Conservation (phyloP, 1,140 invertebrate species). For the Tetragonula clypearis region DNA sequence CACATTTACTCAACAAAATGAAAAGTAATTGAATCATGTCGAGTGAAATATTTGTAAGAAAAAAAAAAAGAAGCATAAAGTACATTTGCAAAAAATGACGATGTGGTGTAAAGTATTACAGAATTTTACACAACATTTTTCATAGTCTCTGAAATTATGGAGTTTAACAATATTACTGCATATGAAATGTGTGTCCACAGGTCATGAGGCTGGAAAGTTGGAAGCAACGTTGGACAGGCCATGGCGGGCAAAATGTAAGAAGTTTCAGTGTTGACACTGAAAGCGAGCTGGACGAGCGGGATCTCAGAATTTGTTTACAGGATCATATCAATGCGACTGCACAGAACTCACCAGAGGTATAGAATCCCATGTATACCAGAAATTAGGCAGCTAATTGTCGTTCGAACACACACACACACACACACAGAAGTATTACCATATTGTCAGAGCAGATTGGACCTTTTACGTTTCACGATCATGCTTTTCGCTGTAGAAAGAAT, state of each 20-base stretch:
- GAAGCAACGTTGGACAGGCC: constrained; percentile 80
- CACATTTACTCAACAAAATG: neutral
- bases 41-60: neutral
- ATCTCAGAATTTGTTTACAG: constrained; percentile 78
- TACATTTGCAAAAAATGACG: neutral
- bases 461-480: constrained; percentile 54
- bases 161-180: neutral
- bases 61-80: neutral
- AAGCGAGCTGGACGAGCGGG: constrained; percentile 81
- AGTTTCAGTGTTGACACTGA: constrained; percentile 82
- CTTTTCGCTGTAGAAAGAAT: constrained; percentile 60
- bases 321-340: constrained; percentile 73
- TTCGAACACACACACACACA: constrained; percentile 19
- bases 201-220: constrained; percentile 86
- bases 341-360: constrained; percentile 67
- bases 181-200: constrained; percentile 71
- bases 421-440: constrained; percentile 48
- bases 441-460: constrained; percentile 51
- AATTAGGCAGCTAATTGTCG: constrained; percentile 65
- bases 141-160: too few relatives aligned
- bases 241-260: constrained; percentile 69
- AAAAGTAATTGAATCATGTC: neutral
- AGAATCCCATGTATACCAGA: constrained; percentile 65
- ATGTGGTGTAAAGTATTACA: neutral
- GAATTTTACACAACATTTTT: neutral